phyloP scores from a whole-genome alignment of 2,113 vertebrate genomes.

The Pelobates fuscus region DNA sequence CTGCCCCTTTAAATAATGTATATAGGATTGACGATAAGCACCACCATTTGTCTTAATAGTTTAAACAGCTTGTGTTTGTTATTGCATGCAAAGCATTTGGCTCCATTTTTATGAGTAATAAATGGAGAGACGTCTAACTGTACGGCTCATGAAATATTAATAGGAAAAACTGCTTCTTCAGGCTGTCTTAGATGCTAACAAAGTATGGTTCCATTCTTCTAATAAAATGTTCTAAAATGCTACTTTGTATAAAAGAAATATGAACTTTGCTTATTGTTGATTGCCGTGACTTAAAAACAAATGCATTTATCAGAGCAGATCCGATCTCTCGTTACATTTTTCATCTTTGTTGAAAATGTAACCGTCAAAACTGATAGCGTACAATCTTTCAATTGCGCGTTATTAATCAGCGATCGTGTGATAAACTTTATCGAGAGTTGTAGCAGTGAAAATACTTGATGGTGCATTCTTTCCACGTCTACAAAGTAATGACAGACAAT shows the following conservation, averaged over 20 bases:
- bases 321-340: background rate
- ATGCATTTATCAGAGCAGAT: background rate
- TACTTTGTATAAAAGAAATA: background rate
- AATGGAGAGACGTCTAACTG: no score
- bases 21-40: no score
- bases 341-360: background rate
- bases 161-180: no score
- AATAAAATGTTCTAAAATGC: background rate
- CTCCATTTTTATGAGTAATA: no score
- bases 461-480: background rate
- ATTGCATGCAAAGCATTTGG: no score
- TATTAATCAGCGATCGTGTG: conserved; percentile 10
- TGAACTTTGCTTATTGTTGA: background rate
- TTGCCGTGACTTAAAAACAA: background rate
- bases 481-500: background rate
- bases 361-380: conserved; percentile 11
- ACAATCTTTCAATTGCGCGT: background rate
- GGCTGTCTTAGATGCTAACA: background rate
- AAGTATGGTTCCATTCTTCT: no score
- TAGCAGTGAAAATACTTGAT: background rate
- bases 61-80: no score
- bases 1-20: no score
- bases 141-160: no score
- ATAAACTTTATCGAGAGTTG: conserved; percentile 9
- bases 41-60: no score